Conservation (phyloP, 1,140 invertebrate species). For the Nasonia giraulti region DNA sequence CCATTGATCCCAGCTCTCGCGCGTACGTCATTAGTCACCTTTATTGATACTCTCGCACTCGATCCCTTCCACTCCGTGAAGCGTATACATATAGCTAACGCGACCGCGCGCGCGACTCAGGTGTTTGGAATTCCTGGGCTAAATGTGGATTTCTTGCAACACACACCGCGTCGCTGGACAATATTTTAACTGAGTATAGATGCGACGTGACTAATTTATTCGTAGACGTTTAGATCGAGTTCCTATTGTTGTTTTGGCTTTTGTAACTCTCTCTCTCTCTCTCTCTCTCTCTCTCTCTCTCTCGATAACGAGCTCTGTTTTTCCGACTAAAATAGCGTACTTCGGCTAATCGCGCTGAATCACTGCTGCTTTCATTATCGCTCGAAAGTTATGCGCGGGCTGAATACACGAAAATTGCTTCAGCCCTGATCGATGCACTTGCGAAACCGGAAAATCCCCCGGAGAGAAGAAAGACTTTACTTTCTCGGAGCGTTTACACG, state of each 20-base stretch:
- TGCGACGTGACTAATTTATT: background rate
- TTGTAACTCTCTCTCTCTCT: background rate
- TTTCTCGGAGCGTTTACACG: too few species aligned
- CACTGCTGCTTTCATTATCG: background rate
- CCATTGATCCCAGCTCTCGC: background rate
- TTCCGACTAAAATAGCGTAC: background rate
- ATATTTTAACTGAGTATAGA: background rate
- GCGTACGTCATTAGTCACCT: conserved; percentile 25
- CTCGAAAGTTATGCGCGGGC: too few species aligned
- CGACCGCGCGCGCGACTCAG: background rate
- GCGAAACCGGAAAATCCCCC: background rate
- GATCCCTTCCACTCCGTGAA: background rate
- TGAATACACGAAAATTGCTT: too few species aligned
- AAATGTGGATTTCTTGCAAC: background rate
- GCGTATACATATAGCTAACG: background rate
- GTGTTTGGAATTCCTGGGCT: background rate
- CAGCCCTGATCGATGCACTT: background rate
- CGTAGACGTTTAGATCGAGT: background rate
- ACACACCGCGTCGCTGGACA: background rate
- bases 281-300: too few species aligned
- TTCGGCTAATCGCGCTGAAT: background rate
- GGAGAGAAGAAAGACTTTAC: background rate
- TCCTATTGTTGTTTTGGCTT: background rate
- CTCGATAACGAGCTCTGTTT: background rate
- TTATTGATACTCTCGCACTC: conserved; percentile 6